These are phyloP conservation scores for Beaufortia kweichowensis DNA, from an alignment of 2,113 vertebrate genomes.

Conservation along the genomic window DNA sequence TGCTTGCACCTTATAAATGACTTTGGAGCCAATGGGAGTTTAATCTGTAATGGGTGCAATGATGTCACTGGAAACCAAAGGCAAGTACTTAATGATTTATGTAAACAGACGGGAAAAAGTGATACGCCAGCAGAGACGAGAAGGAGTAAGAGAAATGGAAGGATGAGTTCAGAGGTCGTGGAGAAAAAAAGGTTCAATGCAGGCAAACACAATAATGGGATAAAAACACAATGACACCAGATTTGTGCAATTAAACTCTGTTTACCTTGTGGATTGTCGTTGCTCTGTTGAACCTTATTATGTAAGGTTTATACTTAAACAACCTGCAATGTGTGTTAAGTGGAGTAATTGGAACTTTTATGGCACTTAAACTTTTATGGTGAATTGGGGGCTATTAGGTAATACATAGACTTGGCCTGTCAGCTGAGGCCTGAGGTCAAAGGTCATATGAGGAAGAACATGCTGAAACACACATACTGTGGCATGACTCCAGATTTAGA, in stretches of 20 bases:
- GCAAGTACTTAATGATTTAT: conserved; percentile 42
- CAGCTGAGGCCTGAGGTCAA: background rate
- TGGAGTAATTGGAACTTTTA: background rate
- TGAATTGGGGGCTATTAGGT: conserved; percentile 20
- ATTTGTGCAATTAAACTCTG: background rate
- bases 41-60: conserved; percentile 51
- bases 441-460: conserved; percentile 31
- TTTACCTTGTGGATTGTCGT: no score
- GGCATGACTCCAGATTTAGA: conserved; percentile 88
- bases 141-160: conserved; percentile 15
- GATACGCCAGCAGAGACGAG: conserved; percentile 34
- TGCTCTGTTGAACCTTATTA: background rate
- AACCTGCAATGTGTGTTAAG: background rate
- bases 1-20: conserved; percentile 50
- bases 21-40: conserved; percentile 33
- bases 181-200: background rate
- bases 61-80: conserved; percentile 54
- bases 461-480: conserved; percentile 79
- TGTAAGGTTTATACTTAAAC: background rate
- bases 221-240: background rate
- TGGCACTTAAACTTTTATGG: background rate
- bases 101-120: conserved; percentile 57
- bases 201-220: background rate
- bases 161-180: conserved; percentile 6
- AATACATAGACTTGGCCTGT: background rate